These are phyloP conservation scores for Ischnura elegans DNA, from an alignment of 2,888 invertebrate species.

Conservation along the genomic window DNA sequence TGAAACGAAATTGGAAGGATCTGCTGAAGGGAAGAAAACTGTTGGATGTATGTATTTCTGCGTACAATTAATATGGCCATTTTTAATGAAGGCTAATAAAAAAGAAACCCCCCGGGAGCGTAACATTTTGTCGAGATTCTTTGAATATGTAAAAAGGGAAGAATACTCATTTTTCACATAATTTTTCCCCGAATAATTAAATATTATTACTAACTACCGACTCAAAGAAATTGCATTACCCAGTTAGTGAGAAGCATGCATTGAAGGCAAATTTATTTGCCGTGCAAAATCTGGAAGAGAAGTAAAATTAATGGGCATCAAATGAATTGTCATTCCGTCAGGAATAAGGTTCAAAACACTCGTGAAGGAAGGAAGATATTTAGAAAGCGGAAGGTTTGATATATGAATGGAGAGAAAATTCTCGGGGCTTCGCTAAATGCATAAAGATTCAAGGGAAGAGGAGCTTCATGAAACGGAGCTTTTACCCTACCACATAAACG, in stretches of 20 bases:
- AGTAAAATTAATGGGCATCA: background rate
- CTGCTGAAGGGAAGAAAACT: background rate
- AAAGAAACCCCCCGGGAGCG: background rate
- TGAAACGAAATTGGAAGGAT: background rate
- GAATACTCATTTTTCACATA: background rate
- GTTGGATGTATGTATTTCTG: background rate
- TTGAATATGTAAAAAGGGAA: background rate
- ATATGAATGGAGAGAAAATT: background rate
- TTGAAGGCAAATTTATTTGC: slow-evolving; percentile 8
- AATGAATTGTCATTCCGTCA: background rate
- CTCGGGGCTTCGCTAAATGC: background rate
- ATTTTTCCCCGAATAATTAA: background rate
- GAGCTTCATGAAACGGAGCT: background rate
- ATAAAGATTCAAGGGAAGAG: background rate
- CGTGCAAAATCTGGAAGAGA: background rate
- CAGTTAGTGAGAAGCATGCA: background rate
- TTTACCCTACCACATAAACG: background rate
- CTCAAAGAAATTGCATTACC: background rate
- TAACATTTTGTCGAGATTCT: background rate
- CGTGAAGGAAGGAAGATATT: background rate
- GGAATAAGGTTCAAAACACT: background rate
- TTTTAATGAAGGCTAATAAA: slow-evolving; percentile 26
- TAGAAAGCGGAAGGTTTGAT: background rate
- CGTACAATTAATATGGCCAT: background rate
- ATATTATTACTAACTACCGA: background rate